phyloP scores from a whole-genome alignment of 2,888 invertebrate species.

The Dasysyrphus albostriatus region DNA sequence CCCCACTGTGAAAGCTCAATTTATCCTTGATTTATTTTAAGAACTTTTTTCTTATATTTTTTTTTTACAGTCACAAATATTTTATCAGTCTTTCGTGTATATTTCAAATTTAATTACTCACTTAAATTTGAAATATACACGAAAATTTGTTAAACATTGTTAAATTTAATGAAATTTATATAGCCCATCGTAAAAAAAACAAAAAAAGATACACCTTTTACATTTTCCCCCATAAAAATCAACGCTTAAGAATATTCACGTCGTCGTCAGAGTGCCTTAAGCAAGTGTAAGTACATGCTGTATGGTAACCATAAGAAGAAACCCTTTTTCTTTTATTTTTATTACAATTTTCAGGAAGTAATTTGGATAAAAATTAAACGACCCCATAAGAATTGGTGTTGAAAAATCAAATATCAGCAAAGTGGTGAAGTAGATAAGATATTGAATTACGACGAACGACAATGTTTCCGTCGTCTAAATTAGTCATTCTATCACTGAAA shows the following conservation, averaged over 20 bases:
- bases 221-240: conserved; percentile 58
- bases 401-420: background rate
- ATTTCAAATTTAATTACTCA: conserved; percentile 51
- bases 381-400: conserved; percentile 32
- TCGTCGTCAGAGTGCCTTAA: background rate
- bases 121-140: too few relatives aligned
- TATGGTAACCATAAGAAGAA: conserved; percentile 11
- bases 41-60: background rate
- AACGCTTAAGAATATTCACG: conserved; percentile 1
- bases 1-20: background rate
- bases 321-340: background rate
- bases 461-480: conserved; percentile 60
- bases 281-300: background rate
- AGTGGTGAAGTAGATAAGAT: conserved; percentile 11
- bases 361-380: conserved; percentile 31
- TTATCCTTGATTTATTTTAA: conserved; percentile 60
- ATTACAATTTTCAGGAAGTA: conserved; percentile 30
- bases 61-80: conserved; percentile 11
- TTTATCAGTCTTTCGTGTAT: conserved; percentile 21
- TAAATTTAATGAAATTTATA: conserved; percentile 70
- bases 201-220: conserved; percentile 32
- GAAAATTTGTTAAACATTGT: too few relatives aligned
- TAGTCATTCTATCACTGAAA: conserved; percentile 67
- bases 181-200: conserved; percentile 25
- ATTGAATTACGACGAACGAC: conserved; percentile 44